A percentile compares a stretch with the other conserved stretches of the same genome.
These are phyloP conservation scores for Neotoma lepida DNA, from an alignment of 2,113 vertebrate species.

Conservation along the genomic window DNA sequence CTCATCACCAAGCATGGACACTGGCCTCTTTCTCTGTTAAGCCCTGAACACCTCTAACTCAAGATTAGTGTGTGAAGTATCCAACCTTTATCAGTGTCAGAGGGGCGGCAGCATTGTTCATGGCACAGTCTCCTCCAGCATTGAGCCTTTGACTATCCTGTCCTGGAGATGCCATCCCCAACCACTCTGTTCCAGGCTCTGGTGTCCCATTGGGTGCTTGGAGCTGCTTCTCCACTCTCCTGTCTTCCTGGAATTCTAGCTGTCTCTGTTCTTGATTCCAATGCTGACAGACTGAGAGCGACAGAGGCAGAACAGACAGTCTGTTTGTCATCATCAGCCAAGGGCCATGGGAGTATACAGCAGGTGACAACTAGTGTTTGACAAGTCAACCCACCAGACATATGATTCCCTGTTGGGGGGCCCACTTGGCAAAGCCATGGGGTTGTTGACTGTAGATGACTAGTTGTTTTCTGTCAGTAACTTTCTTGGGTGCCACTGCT, in stretches of 20 bases:
- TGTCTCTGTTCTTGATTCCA: neutral
- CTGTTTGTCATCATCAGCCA: neutral
- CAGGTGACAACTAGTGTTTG: too few species aligned
- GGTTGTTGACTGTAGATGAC: too few species aligned
- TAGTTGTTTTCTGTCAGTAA: too few species aligned
- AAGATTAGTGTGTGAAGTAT: neutral
- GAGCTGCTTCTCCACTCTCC: neutral
- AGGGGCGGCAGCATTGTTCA: neutral
- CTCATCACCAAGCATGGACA: neutral
- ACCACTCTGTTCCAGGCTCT: neutral
- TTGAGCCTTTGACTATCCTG: neutral
- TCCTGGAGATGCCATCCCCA: neutral
- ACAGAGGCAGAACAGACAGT: neutral
- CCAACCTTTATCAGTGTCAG: neutral
- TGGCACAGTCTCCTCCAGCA: neutral
- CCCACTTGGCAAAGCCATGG: too few species aligned
- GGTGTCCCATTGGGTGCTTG: neutral
- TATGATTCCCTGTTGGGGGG: too few species aligned
- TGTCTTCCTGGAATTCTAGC: neutral
- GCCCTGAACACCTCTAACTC: neutral
- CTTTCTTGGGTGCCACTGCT: too few species aligned
- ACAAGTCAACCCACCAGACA: too few species aligned
- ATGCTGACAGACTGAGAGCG: neutral
- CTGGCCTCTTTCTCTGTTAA: neutral
- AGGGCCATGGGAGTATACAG: too few species aligned